These are phyloP conservation scores for Ellobius talpinus DNA, from an alignment of 2,113 vertebrate species.

Conservation along the genomic window DNA sequence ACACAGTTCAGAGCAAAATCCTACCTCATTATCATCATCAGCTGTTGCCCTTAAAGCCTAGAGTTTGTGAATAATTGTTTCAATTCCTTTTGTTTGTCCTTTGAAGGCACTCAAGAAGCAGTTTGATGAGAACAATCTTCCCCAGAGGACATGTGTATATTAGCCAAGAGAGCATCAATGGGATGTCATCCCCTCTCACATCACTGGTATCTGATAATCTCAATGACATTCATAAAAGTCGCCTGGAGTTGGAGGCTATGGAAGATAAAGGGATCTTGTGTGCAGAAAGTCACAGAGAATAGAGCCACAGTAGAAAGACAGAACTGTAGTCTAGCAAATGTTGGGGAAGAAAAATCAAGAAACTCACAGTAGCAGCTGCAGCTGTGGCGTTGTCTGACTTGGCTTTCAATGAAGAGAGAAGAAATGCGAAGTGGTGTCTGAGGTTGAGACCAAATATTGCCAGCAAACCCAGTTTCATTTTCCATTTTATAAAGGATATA, in stretches of 20 bases:
- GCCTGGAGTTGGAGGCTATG: background rate
- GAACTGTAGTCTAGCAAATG: background rate
- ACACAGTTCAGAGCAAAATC: conserved; percentile 60
- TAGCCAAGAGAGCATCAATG: conserved; percentile 48
- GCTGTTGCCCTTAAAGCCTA: conserved; percentile 62
- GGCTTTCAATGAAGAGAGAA: background rate
- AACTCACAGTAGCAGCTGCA: background rate
- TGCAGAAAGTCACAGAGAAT: background rate
- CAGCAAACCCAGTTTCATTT: background rate
- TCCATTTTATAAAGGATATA: background rate
- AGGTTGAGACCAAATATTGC: background rate
- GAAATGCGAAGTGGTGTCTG: background rate
- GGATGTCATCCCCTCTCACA: conserved; percentile 58
- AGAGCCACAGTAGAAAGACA: background rate
- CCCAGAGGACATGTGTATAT: background rate
- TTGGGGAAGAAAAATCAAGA: background rate
- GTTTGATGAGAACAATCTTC: conserved; percentile 52
- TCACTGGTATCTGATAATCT: conserved; percentile 29
- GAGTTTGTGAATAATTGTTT: conserved; percentile 64
- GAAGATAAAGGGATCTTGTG: background rate
- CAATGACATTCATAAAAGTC: conserved; percentile 18
- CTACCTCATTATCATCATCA: conserved; percentile 62
- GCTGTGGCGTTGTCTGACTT: background rate
- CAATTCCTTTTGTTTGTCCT: conserved; percentile 62
- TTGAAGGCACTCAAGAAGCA: conserved; percentile 50